Base-by-base conservation (phyloP, 2,888 invertebrate species). In the Allygus modestus region DNA sequence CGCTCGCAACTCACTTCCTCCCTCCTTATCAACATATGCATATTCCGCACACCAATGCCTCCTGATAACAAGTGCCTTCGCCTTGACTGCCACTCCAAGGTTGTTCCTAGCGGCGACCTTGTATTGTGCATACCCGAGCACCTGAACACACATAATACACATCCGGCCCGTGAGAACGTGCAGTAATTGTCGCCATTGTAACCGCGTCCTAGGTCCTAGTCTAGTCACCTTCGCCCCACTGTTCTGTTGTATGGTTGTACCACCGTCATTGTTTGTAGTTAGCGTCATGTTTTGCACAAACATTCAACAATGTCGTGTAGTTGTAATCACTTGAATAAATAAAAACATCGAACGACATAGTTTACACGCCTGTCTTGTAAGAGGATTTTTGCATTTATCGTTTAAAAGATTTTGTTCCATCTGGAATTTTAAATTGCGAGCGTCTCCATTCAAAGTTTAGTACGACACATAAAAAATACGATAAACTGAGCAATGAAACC, bases 51-150 rank as follows among this genome's bases (percentile, higher is more conserved):
- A 15, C 46, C 46, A 54, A 20, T 54, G 23, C 15, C 54, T 5
- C 9, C n/a, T n/a, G 51, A 51, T 51, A 51, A 17, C 51, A 20
- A 23, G 20, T 23, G 54, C 54, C 54, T 54, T 23, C 20, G 54
- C 23, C 20, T 23, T 23, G 23, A n/a, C 54, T 2, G 5, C 20
- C 17, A 4, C 37, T 4, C 20, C 54, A 65, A 65, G 65, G 65
- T 28, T 65, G 65, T 65, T 65, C 65, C 65, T 28, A 20, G 12
- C 4, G 54, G 20, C 31, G 65, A 31, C 65, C 65, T 65, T 65
- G 65, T 65, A 65, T 65, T 65, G 31, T 65, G 31, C 17, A 31
- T 23, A 54, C 1, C 54, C 46, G 20, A 54, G 1, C 54, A 11
- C 54, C 20, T 23, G 54, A 51, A 51, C 9, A 54, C 54, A 54